These are phyloP conservation scores for Mormyrus hasselquistii DNA, from an alignment of 2,797 vertebrate genomes.

Conservation along the genomic window DNA sequence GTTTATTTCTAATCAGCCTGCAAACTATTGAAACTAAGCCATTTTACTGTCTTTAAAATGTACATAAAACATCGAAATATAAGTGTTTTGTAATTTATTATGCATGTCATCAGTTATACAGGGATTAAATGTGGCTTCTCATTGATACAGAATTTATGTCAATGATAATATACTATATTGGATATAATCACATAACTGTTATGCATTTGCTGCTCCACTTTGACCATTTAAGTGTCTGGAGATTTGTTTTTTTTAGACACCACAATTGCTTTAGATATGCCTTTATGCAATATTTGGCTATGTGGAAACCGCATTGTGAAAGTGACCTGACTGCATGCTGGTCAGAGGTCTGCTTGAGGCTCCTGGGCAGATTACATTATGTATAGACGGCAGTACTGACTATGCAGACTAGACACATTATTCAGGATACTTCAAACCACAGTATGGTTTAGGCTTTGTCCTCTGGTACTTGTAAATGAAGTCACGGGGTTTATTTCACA, in stretches of 20 bases:
- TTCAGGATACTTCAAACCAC: slow-evolving; percentile 61
- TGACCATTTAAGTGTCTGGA: slow-evolving; percentile 41
- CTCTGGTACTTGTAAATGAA: slow-evolving; percentile 61
- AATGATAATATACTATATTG: not conserved
- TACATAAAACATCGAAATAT: not conserved
- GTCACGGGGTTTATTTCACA: slow-evolving; percentile 60
- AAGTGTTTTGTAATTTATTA: not conserved
- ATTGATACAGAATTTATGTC: not conserved
- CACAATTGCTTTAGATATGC: slow-evolving; percentile 60
- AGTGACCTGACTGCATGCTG: slow-evolving; percentile 36
- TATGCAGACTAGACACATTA: slow-evolving; percentile 58
- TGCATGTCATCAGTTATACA: not conserved
- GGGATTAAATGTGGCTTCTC: not conserved
- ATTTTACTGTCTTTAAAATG: not conserved
- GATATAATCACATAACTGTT: not conserved
- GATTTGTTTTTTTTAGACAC: slow-evolving; percentile 57
- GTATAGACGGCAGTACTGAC: slow-evolving; percentile 48
- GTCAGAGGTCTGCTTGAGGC: slow-evolving; percentile 45
- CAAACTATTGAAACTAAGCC: not conserved
- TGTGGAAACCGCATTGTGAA: slow-evolving; percentile 49
- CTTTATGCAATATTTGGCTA: slow-evolving; percentile 53
- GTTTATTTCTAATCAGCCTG: not conserved
- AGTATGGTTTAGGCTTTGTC: slow-evolving; percentile 62
- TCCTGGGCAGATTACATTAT: slow-evolving; percentile 53
- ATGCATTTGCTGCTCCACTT: not conserved